Evolutionary conservation across 2,797 vertebrate genomes (phyloP).

Genomic region (Galagoides demidoff): DNA sequence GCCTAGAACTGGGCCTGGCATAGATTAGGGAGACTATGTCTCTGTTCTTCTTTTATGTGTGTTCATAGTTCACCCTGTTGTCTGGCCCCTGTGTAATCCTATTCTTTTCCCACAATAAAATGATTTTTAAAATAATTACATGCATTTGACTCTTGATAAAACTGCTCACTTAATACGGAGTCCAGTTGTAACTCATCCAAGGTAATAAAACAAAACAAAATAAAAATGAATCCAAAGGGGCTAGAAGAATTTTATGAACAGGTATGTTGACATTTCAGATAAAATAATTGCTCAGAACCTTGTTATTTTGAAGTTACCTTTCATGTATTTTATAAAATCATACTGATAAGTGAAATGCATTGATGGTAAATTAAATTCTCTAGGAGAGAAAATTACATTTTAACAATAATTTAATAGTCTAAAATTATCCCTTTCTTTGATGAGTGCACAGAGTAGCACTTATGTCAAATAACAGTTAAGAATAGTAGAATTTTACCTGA

Average conservation of each 20-base stretch:
- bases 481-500: background rate
- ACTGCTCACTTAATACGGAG: background rate
- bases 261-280: background rate
- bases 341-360: background rate
- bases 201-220: background rate
- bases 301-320: conserved; percentile 16
- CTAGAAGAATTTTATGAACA: background rate
- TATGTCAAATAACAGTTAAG: conserved; percentile 24
- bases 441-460: background rate
- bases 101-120: conserved; percentile 6
- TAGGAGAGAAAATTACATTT: conserved; percentile 8
- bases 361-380: conserved; percentile 18
- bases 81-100: background rate
- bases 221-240: background rate
- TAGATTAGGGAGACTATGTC: background rate
- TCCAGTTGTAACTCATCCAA: conserved; percentile 1
- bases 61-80: background rate
- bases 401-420: background rate
- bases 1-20: background rate
- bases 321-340: background rate
- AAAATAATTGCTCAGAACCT: background rate
- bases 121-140: background rate
- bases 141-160: background rate
- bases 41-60: background rate
- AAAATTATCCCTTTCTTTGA: conserved; percentile 14